Percentiles rank a stretch among this genome's conserved stretches.
Conservation (phyloP, 1,140 invertebrate species). For the Neotoxoptera formosana region DNA sequence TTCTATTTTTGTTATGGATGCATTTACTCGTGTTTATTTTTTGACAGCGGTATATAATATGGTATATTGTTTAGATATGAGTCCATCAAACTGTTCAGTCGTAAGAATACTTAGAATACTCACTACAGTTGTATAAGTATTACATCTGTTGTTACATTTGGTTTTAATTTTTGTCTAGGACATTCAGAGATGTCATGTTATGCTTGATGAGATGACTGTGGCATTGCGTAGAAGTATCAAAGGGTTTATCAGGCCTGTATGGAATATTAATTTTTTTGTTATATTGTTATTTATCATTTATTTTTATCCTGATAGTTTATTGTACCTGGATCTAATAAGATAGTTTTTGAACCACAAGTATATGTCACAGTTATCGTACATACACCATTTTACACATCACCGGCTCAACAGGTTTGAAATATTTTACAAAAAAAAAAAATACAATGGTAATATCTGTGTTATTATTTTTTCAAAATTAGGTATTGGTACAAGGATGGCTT, state of each 20-base stretch:
- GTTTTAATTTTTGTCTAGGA: conserved; percentile 64
- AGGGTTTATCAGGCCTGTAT: conserved; percentile 72
- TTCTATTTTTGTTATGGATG: conserved; percentile 32
- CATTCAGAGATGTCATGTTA: conserved; percentile 72
- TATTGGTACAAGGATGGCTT: conserved; percentile 77
- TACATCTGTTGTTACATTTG: background rate
- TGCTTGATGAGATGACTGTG: conserved; percentile 74
- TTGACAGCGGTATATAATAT: conserved; percentile 63
- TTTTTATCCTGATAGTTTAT: conserved; percentile 69
- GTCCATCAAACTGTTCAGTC: conserved; percentile 78
- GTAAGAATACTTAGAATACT: conserved; percentile 58
- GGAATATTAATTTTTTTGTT: conserved; percentile 60
- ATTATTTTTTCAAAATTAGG: conserved; percentile 63
- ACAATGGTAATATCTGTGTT: background rate
- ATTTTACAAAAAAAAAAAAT: background rate
- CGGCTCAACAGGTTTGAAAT: conserved; percentile 70
- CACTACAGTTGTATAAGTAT: background rate
- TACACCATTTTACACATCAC: conserved; percentile 77
- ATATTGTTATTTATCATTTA: no score
- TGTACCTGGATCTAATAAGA: conserved; percentile 72
- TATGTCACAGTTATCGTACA: conserved; percentile 83
- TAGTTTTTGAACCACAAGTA: conserved; percentile 74
- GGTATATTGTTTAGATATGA: conserved; percentile 79
- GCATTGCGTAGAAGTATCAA: conserved; percentile 73
- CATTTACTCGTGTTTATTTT: conserved; percentile 59